Evolutionary conservation across 2,888 invertebrate genomes (phyloP), one percentile per base, ranked within the genome.

Genomic region (Pomacea canaliculata): DNA sequence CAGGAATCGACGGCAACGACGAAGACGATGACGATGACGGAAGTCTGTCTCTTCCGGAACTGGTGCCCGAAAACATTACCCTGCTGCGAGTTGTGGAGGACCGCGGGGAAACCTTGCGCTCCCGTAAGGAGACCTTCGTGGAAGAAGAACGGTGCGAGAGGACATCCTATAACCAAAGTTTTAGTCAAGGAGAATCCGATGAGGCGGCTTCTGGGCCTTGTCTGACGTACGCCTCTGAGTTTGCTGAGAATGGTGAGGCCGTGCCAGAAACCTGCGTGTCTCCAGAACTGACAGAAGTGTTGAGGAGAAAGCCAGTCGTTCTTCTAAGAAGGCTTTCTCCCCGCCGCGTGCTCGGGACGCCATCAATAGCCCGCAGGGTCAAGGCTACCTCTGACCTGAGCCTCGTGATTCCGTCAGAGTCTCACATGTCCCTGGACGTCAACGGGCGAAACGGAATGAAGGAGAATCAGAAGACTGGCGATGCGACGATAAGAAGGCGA

Each of bases 251-350:
- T 8, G 16, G 12, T 56, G 51, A 56, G 51, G 10, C 8, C 51
- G 8, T 56, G 27, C 19, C 13, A 7, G 49, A 49, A 23, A 18
- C 18, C 7, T 23, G 23, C 27, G 65, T 65, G 27, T 56, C 51
- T 56, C 51, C 51, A 16, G 51, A 56, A 16, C 16, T 56, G 51
- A 56, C 51, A 23, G 62, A 62, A n/a, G 23, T 62, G 13, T 10
- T 69, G 27, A 69, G n/a, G 62, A 74, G 62, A 51, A 74, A 46
- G 12, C 74, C 74, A 7, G 62, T 74, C 19, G 74, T 74, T 27
- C 9, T 74, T 8, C 56, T 74, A 49, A 49, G 12, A 19, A 56
- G 74, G 12, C 18, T 74, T 62, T 49, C 74, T 19, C 10, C 68
- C 37, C 16, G 59, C 13, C 49, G 49, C 51, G 51, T 56, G 8